Evolutionary conservation across 1,140 invertebrate genomes (phyloP), one percentile per base, ranked within the genome.

Genomic region (Drosophila ironensis): DNA sequence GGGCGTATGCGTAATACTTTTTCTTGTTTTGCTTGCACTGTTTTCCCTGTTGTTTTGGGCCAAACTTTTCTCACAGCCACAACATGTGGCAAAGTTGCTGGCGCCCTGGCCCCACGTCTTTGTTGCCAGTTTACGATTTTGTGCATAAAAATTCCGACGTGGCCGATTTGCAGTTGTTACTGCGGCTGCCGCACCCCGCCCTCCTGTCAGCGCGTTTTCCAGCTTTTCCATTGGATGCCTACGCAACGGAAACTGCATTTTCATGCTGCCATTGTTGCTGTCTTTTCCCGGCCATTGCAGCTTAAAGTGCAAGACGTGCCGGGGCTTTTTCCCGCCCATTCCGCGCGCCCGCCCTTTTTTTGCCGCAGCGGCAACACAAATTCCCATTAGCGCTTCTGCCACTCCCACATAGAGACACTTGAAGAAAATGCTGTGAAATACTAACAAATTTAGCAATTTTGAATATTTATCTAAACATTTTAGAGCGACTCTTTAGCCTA

Each of bases 231-330:
- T 44, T 20, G 9, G 59, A 12, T 50, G 60, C 50, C 60, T 68
- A 72, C 35, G 68, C 68, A 59, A 24, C 35, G 33, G 56, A 61
- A 64, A 57, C 70, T 74, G 75, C 75, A 80, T 73, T 78, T 73
- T 33, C 47, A 74, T 80, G 45, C 52, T 37, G 50, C 30, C 56
- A 8, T 66, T 56, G 45, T 41, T 66, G 61, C n/a, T 48, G 52
- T 9, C 16, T 47, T 40, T 4, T 28, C 47, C 40, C 38, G 78
- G 61, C 61, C 68, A 72, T 82, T 77, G 77, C 78, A 64, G 66
- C 51, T 72, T 78, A 77, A 82, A 78, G 73, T 67, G 53, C 51
- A 70, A 70, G 78, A 82, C 78, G 78, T 82, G 78, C 72, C 46
- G 14, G 30, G 11, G 7, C 30, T n/a, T n/a, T 44, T 53, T 22